Evolutionary conservation across 2,797 vertebrate genomes (phyloP), one percentile per base, ranked within the genome.

Genomic region (Lagocephalus sceleratus): DNA sequence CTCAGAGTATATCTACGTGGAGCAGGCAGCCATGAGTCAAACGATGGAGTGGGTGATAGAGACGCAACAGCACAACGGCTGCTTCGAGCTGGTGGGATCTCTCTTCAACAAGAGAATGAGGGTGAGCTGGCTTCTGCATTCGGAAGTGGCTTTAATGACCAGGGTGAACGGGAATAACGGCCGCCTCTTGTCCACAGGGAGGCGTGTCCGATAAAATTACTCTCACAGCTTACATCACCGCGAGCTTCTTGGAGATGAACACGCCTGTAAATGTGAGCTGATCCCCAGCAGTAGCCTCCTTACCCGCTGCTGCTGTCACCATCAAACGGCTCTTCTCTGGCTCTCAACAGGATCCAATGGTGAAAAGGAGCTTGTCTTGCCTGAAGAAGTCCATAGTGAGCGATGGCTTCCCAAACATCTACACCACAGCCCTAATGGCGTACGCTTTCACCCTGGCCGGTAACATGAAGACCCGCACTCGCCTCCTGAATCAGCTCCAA

Each of bases 81-180:
- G 92, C 66, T 94, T 93, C 50, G 44, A 54, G 43, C 77, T 69
- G 0, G 76, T 81, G 5, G 93, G 94, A 3, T 89, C 70, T 11
- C 87, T 94, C n/a, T 81, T 93, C 41, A 84, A 92, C 70, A 92
- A 91, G 3, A 82, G 85, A 32, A 88, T 95, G 83, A 93, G 94
- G 92, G 91, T 90, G 12, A 61, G 1, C 21, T 16, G 16, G 16
- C 19, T 12, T 12, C 4, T 17, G 7, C 0, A 2, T 2, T 7
- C 8, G 25, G 38, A 19, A 17, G 32, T 14, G 32, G 32, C 3
- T 4, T 35, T 12, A 35, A 35, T 3, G 32, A 1, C 32, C 29
- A 7, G 10, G 10, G 4, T 12, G 4, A 4, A 35, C 8, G 32
- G 3, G 32, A 10, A 7, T 29, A 35, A 35, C 32, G 26, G 11